Conservation (phyloP, 2,888 invertebrate species). For the Brenthis hecate region DNA sequence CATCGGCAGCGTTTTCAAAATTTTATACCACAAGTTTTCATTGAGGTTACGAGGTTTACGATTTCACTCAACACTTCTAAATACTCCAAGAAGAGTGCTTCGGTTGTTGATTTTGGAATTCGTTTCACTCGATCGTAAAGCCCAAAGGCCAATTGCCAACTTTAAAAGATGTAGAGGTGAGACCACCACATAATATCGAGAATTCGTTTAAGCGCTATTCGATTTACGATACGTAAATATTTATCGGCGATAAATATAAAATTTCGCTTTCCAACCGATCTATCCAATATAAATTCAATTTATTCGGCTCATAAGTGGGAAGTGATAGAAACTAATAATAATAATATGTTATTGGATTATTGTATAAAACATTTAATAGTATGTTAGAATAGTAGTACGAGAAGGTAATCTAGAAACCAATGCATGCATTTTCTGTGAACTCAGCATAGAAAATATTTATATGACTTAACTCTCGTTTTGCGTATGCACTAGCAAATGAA, state of each 20-base stretch:
- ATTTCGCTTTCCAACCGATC: constrained; percentile 48
- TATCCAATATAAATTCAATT: constrained; percentile 43
- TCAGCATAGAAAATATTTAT: background rate
- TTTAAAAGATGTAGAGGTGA: constrained; percentile 46
- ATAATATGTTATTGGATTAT: constrained; percentile 20
- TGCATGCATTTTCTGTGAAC: background rate
- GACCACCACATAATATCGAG: constrained; percentile 46
- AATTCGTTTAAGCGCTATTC: constrained; percentile 45
- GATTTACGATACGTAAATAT: constrained; percentile 63
- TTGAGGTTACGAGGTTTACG: constrained; percentile 71
- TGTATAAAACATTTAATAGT: background rate
- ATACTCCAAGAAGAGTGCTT: constrained; percentile 47
- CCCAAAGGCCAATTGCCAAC: constrained; percentile 38
- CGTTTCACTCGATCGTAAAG: constrained; percentile 47
- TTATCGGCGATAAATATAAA: constrained; percentile 52
- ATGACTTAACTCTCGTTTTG: constrained; percentile 9
- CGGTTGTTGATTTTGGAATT: constrained; percentile 64
- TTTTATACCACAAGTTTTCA: constrained; percentile 49
- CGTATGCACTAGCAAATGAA: constrained; percentile 34
- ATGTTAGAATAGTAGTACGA: background rate
- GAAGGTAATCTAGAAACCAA: background rate
- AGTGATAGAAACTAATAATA: constrained; percentile 19
- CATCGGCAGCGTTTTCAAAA: constrained; percentile 44
- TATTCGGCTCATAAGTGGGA: constrained; percentile 37
- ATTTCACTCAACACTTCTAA: constrained; percentile 66